Percentiles rank a stretch among this genome's conserved stretches.
Evolutionary conservation across 2,888 invertebrate genomes (phyloP).

Genomic region (Sepioteuthis lessoniana): DNA sequence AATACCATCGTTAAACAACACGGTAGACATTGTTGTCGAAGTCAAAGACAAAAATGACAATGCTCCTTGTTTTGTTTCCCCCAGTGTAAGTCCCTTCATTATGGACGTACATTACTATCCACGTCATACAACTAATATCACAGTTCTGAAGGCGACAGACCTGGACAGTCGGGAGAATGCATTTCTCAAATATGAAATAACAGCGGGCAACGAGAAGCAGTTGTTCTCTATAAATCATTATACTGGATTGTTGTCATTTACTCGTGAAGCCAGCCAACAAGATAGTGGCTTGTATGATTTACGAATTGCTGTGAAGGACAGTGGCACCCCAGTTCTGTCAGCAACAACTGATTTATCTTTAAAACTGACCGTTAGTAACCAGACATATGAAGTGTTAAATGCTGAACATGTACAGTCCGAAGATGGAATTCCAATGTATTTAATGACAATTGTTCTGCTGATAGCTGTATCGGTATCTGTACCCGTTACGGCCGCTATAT

Average conservation of each 20-base stretch:
- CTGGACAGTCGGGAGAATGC: not conserved
- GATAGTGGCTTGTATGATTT: not conserved
- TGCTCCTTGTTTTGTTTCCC: not conserved
- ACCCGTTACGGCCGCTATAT: not conserved
- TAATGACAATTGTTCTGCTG: constrained; percentile 23
- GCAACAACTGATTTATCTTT: not conserved
- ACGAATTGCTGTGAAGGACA: not conserved
- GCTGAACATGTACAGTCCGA: not conserved
- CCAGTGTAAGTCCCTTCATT: not conserved
- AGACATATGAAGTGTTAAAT: not conserved
- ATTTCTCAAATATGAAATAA: not conserved
- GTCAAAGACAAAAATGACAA: constrained; percentile 33
- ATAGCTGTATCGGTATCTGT: constrained; percentile 21
- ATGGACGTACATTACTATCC: not conserved
- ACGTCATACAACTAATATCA: not conserved
- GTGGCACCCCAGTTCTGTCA: constrained; percentile 10
- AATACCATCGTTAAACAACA: not conserved
- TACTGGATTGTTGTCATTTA: constrained; percentile 33
- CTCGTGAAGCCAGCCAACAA: not conserved
- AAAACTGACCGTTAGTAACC: constrained; percentile 12
- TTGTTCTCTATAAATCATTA: not conserved
- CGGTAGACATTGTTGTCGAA: not conserved
- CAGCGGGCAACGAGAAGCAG: not conserved
- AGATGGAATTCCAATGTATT: not conserved
- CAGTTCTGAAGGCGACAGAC: not conserved